phyloP scores from a whole-genome alignment of 2,888 invertebrate genomes.

The Cheilosia variabilis region DNA sequence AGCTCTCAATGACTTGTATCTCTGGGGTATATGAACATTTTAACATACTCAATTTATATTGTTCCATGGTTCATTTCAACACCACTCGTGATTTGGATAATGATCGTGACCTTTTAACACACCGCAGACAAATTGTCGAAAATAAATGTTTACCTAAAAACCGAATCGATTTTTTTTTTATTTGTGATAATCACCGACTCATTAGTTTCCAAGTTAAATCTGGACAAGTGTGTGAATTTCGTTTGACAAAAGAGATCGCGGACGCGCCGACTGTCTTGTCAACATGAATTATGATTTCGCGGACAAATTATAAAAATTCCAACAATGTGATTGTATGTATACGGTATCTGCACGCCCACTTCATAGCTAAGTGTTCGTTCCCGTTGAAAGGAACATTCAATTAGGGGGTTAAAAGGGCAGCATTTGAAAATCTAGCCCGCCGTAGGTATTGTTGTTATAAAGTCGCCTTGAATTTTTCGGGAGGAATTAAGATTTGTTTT shows the following conservation, averaged over 20 bases:
- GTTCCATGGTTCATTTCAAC: slow-evolving; percentile 29
- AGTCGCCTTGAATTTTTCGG: slow-evolving; percentile 11
- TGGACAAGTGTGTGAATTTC: slow-evolving; percentile 34
- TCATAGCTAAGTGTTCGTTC: too few species aligned
- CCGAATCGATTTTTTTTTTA: neutral
- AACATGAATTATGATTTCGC: slow-evolving; percentile 48
- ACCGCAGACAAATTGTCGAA: neutral
- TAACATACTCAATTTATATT: slow-evolving; percentile 52
- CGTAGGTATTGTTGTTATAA: slow-evolving; percentile 9
- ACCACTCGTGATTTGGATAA: slow-evolving; percentile 17
- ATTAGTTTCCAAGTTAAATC: slow-evolving; percentile 41
- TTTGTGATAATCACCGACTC: slow-evolving; percentile 17
- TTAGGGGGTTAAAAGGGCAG: slow-evolving; percentile 19
- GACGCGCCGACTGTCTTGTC: slow-evolving; percentile 68
- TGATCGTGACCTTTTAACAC: slow-evolving; percentile 46
- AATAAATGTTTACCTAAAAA: slow-evolving; percentile 16
- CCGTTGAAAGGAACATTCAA: slow-evolving; percentile 5
- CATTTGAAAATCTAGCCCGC: slow-evolving; percentile 4
- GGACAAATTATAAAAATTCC: slow-evolving; percentile 56
- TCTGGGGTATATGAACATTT: slow-evolving; percentile 42
- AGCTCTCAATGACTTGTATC: slow-evolving; percentile 48
- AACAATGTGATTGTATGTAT: neutral
- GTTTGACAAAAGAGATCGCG: slow-evolving; percentile 16
- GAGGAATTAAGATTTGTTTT: slow-evolving; percentile 11
- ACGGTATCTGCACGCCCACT: neutral